Conservation (phyloP, 2,113 vertebrate genomes). For the Chunga burmeisteri region DNA sequence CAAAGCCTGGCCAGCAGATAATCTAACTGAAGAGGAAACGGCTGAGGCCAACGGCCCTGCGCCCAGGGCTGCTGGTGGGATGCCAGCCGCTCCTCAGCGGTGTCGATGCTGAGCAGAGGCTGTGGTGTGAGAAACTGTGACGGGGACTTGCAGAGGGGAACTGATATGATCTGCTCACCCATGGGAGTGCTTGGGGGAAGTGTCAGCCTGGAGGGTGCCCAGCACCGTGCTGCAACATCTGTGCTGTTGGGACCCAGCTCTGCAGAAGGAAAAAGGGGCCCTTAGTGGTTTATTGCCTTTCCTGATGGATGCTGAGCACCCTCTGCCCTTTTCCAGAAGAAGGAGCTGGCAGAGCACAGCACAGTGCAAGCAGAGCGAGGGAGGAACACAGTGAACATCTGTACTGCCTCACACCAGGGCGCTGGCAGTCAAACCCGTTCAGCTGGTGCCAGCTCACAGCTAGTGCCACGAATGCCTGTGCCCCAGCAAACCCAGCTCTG, state of each 20-base stretch:
- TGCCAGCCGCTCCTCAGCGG: not conserved
- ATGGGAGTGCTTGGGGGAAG: not conserved
- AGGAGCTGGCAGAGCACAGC: rapidly evolving
- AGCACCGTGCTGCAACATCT: rapidly evolving
- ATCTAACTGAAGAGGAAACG: not conserved
- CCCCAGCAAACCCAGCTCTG: not conserved
- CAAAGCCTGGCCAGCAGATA: constrained; percentile 3
- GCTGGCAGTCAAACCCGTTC: rapidly evolving
- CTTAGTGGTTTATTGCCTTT: not conserved
- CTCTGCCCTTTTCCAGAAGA: not conserved
- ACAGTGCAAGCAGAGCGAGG: rapidly evolving
- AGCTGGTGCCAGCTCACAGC: not conserved
- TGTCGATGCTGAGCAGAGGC: not conserved
- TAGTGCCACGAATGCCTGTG: rapidly evolving
- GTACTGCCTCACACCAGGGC: rapidly evolving
- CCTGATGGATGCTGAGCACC: not conserved
- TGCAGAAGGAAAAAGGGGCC: not conserved
- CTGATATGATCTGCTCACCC: not conserved
- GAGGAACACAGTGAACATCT: rapidly evolving
- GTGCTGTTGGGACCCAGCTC: not conserved
- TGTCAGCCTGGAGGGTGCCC: not conserved
- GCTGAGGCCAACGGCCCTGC: not conserved
- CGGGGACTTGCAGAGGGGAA: not conserved
- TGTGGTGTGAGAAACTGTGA: rapidly evolving
- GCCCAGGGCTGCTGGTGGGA: not conserved